Evolutionary conservation across 2,888 invertebrate genomes (phyloP).

Genomic region (Pristionchus mayeri): DNA sequence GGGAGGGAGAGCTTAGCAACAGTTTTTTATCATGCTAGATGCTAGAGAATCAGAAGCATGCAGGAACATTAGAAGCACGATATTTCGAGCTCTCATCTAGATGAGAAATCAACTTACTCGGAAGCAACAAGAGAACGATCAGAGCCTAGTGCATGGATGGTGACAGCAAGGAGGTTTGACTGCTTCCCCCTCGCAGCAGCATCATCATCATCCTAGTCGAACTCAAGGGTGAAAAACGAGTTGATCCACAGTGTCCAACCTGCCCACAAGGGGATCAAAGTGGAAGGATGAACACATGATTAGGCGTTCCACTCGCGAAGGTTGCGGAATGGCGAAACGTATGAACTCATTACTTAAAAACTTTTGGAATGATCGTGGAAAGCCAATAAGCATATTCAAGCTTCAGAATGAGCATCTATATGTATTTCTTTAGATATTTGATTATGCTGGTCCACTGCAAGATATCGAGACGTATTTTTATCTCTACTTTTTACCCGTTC

Average conservation of each 20-base stretch:
- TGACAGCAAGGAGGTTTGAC: background rate
- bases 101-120: background rate
- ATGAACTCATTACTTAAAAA: too few species aligned
- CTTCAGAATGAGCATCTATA: too few species aligned
- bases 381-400: too few species aligned
- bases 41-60: background rate
- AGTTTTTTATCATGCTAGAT: background rate
- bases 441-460: too few species aligned
- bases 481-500: background rate
- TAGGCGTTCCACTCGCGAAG: background rate
- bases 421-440: too few species aligned
- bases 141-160: background rate
- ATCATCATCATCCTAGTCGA: constrained; percentile 3
- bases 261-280: background rate
- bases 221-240: constrained; percentile 42
- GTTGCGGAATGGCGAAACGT: too few species aligned
- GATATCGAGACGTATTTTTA: too few species aligned
- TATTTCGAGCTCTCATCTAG: too few species aligned
- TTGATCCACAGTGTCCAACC: constrained; percentile 18
- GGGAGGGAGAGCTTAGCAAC: background rate
- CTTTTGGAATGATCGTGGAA: too few species aligned
- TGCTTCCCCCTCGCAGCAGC: background rate
- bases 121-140: background rate
- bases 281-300: background rate
- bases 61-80: background rate